Percentiles rank a stretch among this genome's conserved stretches.
These are phyloP conservation scores for Xestia sexstrigata DNA, from an alignment of 2,888 invertebrate genomes.

Conservation along the genomic window DNA sequence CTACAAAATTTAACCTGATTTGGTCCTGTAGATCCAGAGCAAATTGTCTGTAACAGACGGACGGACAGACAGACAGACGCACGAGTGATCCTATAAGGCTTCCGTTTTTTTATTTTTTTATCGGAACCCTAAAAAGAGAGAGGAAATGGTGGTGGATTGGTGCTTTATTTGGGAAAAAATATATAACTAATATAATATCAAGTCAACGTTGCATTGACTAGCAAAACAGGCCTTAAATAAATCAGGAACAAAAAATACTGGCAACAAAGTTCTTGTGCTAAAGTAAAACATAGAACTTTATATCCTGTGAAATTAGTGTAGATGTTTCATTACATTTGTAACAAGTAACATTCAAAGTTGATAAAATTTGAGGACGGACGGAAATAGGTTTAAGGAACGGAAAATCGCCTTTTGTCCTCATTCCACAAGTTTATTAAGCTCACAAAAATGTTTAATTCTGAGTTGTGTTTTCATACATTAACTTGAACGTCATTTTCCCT, in stretches of 20 bases:
- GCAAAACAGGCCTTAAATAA: background rate
- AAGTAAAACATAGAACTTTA: constrained; percentile 4
- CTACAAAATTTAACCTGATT: too few species aligned
- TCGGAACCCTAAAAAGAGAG: too few species aligned
- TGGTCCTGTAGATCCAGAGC: too few species aligned
- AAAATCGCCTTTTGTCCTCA: constrained; percentile 48
- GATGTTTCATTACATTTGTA: constrained; percentile 31
- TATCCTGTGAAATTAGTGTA: constrained; percentile 14
- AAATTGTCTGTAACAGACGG: too few species aligned
- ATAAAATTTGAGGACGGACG: constrained; percentile 30
- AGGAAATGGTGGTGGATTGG: too few species aligned
- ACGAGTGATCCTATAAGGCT: too few species aligned
- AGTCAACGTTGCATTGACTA: background rate
- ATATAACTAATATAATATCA: background rate
- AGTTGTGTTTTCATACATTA: constrained; percentile 18
- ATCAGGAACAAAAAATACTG: background rate
- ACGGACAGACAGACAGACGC: too few species aligned
- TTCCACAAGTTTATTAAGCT: constrained; percentile 42
- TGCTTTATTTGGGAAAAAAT: background rate
- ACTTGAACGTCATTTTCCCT: background rate
- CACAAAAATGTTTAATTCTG: constrained; percentile 38
- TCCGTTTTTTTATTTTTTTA: too few species aligned
- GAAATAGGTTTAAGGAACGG: constrained; percentile 51
- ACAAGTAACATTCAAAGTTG: constrained; percentile 30
- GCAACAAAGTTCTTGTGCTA: background rate